phyloP scores from a whole-genome alignment of 2,888 invertebrate species.

The Lasioglossum zephyrum region DNA sequence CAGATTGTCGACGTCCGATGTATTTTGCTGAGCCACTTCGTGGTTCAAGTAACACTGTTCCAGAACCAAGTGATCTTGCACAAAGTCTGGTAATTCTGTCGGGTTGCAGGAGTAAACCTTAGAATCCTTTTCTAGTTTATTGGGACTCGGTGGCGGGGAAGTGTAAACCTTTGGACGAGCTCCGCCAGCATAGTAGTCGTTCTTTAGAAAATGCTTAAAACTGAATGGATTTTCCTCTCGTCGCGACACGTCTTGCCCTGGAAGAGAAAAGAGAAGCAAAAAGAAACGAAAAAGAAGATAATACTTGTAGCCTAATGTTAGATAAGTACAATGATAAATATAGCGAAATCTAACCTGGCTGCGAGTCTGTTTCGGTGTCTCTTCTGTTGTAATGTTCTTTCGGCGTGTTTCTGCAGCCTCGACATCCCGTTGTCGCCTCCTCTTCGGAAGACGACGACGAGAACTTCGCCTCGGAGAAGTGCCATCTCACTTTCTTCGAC shows the following conservation, averaged over 20 bases:
- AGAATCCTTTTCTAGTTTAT: slow-evolving; percentile 85
- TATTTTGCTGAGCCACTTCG: slow-evolving; percentile 80
- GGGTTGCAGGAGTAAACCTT: slow-evolving; percentile 86
- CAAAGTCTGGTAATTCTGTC: slow-evolving; percentile 93
- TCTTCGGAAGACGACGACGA: slow-evolving; percentile 73
- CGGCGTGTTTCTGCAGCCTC: slow-evolving; percentile 36
- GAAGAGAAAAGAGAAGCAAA: slow-evolving; percentile 78
- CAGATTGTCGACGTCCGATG: slow-evolving; percentile 88
- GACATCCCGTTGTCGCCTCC: slow-evolving; percentile 56
- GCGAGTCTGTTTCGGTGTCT: slow-evolving; percentile 60
- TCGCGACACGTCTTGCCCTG: slow-evolving; percentile 85
- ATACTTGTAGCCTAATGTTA: neutral
- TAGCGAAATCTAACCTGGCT: slow-evolving; percentile 70
- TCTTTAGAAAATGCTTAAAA: slow-evolving; percentile 93
- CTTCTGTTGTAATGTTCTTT: slow-evolving; percentile 55
- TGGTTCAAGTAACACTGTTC: slow-evolving; percentile 89
- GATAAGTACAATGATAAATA: slow-evolving; percentile 20
- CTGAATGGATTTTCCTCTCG: slow-evolving; percentile 93
- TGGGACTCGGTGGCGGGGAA: slow-evolving; percentile 83
- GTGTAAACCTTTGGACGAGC: slow-evolving; percentile 91
- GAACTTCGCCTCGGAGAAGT: slow-evolving; percentile 45
- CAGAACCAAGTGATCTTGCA: slow-evolving; percentile 94
- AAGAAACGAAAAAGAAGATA: neutral
- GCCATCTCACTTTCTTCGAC: slow-evolving; percentile 42
- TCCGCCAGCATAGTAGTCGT: slow-evolving; percentile 89